phyloP scores from a whole-genome alignment of 2,888 invertebrate species.

The Neoascia interrupta region DNA sequence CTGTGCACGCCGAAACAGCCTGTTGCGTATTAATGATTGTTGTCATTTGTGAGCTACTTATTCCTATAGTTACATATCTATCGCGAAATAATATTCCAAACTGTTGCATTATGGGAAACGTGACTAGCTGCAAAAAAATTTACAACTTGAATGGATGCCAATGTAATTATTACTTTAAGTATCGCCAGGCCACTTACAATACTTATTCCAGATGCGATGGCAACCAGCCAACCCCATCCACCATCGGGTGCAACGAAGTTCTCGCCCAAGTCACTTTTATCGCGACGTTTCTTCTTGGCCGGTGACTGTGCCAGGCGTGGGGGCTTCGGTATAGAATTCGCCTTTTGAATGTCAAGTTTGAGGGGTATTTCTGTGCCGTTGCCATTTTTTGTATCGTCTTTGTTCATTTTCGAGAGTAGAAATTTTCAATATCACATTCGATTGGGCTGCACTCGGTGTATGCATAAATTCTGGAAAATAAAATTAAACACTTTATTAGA shows the following conservation, averaged over 20 bases:
- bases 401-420: slow-evolving; percentile 41
- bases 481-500: no score
- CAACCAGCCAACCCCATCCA: slow-evolving; percentile 87
- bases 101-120: slow-evolving; percentile 85
- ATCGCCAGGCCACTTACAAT: slow-evolving; percentile 82
- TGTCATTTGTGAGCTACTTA: slow-evolving; percentile 84
- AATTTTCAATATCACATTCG: slow-evolving; percentile 11
- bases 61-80: slow-evolving; percentile 82
- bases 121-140: slow-evolving; percentile 82
- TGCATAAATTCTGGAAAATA: slow-evolving; percentile 26
- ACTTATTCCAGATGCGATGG: slow-evolving; percentile 85
- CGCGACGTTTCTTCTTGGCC: slow-evolving; percentile 75
- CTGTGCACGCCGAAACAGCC: slow-evolving; percentile 86
- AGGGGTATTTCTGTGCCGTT: slow-evolving; percentile 36
- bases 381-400: slow-evolving; percentile 38
- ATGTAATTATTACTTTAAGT: slow-evolving; percentile 7
- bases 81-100: slow-evolving; percentile 87
- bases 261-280: slow-evolving; percentile 79
- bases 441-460: not conserved
- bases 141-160: slow-evolving; percentile 71
- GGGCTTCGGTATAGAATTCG: slow-evolving; percentile 39
- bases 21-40: slow-evolving; percentile 87
- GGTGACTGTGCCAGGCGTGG: slow-evolving; percentile 1
- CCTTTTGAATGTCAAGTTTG: slow-evolving; percentile 54
- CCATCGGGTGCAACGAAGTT: slow-evolving; percentile 87